Conservation (phyloP, 2,888 invertebrate species). For the Lobophora halterata region DNA sequence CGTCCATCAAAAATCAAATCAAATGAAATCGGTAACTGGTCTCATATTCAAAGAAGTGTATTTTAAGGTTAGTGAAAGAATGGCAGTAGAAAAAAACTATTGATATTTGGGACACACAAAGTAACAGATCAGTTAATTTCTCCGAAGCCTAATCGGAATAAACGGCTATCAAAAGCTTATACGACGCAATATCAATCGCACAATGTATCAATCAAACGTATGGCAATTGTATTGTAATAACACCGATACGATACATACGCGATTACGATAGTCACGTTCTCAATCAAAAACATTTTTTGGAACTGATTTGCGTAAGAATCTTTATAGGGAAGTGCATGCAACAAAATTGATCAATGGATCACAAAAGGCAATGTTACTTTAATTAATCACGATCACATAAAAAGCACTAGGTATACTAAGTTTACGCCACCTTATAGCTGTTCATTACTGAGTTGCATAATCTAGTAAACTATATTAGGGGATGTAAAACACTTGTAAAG, state of each 20-base stretch:
- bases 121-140: slow-evolving; percentile 22
- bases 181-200: slow-evolving; percentile 26
- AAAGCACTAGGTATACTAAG: slow-evolving; percentile 5
- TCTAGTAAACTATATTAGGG: slow-evolving; percentile 9
- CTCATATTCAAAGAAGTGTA: no score
- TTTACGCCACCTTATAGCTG: slow-evolving; percentile 3
- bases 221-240: slow-evolving; percentile 31
- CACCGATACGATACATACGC: slow-evolving; percentile 25
- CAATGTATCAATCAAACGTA: slow-evolving; percentile 31
- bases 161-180: slow-evolving; percentile 24
- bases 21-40: no score
- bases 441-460: neutral
- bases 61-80: no score
- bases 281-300: slow-evolving; percentile 21
- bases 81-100: neutral
- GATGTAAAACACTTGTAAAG: slow-evolving; percentile 25
- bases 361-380: slow-evolving; percentile 3
- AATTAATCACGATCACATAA: slow-evolving; percentile 10
- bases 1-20: no score
- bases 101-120: neutral
- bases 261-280: slow-evolving; percentile 32
- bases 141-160: slow-evolving; percentile 22
- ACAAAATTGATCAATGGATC: slow-evolving; percentile 7
- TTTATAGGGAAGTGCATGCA: slow-evolving; percentile 19
- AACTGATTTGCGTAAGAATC: slow-evolving; percentile 23